A percentile compares a stretch with the other conserved stretches of the same genome.
Conservation (phyloP, 2,113 vertebrate species). For the Choloepus hoffmanni region DNA sequence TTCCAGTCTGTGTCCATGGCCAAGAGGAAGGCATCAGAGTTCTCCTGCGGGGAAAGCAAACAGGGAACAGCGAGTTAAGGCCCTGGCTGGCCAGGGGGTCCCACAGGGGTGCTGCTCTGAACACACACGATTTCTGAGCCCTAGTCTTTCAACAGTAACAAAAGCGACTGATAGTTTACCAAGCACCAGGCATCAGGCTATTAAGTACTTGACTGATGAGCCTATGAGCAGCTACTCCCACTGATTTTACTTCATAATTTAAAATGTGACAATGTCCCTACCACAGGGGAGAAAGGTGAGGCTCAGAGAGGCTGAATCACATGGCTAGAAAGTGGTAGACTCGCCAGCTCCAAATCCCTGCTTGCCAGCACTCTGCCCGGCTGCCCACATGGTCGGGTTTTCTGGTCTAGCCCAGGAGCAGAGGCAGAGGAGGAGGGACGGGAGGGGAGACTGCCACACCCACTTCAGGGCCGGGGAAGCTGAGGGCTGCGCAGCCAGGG, state of each 20-base stretch:
- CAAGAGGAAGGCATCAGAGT: slow-evolving; percentile 92
- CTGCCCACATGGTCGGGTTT: neutral
- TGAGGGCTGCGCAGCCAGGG: neutral
- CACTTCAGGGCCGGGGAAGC: neutral
- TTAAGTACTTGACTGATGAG: neutral
- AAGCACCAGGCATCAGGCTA: neutral
- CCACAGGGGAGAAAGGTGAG: neutral
- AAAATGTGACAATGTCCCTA: neutral
- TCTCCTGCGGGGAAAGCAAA: slow-evolving; percentile 89
- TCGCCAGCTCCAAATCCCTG: neutral
- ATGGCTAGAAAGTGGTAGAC: neutral
- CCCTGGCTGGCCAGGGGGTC: neutral
- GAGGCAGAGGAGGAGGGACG: neutral
- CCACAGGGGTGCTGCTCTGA: neutral
- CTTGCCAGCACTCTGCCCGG: neutral
- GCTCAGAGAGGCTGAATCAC: neutral
- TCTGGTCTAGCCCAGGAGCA: neutral
- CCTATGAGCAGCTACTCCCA: neutral
- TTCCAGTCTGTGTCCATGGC: slow-evolving; percentile 93
- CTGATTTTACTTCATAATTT: neutral
- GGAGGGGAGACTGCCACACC: neutral
- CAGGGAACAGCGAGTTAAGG: neutral
- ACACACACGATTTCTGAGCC: neutral
- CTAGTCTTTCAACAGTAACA: neutral
- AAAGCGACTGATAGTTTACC: neutral